Percentiles rank a stretch among this genome's conserved stretches.
phyloP scores from a whole-genome alignment of 1,140 invertebrate species.

The Drosophila sucinea region DNA sequence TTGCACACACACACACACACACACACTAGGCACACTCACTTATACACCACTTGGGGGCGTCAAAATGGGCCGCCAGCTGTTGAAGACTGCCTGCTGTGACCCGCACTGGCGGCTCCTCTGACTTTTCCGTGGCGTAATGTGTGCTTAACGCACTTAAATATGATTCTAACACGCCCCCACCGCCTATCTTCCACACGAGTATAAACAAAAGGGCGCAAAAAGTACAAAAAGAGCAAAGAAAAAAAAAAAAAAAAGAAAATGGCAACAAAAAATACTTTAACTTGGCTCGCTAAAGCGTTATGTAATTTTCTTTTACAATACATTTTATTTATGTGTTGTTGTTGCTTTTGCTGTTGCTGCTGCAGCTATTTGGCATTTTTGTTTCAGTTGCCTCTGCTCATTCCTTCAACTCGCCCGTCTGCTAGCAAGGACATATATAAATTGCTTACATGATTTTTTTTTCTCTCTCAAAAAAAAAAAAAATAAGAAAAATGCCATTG shows the following conservation, averaged over 20 bases:
- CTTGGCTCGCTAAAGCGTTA: constrained; percentile 38
- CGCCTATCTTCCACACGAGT: not conserved
- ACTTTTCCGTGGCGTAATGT: constrained; percentile 46
- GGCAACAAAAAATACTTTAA: constrained; percentile 16
- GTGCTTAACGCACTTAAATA: constrained; percentile 47
- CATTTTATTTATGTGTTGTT: constrained; percentile 51
- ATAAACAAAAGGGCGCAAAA: constrained; percentile 40
- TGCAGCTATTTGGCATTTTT: constrained; percentile 65
- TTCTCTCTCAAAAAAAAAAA: not conserved
- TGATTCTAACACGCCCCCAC: constrained; percentile 16
- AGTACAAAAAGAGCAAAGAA: not conserved
- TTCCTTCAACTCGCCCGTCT: not conserved
- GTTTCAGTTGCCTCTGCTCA: constrained; percentile 42
- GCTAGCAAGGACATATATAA: constrained; percentile 62
- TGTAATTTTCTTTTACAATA: constrained; percentile 47
- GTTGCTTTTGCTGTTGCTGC: constrained; percentile 28
- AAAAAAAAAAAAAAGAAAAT: constrained; percentile 30
- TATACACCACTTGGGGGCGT: not conserved
- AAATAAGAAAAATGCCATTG: constrained; percentile 38
- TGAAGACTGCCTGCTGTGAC: constrained; percentile 24
- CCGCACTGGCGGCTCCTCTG: constrained; percentile 30
- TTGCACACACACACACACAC: constrained; percentile 19
- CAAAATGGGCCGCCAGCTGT: constrained; percentile 20
- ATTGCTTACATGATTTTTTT: constrained; percentile 63
- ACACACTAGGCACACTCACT: not conserved